Evolutionary conservation across 92 coral and sea anemone genomes (phyloP).

Genomic region (Bergia puertoricense): DNA sequence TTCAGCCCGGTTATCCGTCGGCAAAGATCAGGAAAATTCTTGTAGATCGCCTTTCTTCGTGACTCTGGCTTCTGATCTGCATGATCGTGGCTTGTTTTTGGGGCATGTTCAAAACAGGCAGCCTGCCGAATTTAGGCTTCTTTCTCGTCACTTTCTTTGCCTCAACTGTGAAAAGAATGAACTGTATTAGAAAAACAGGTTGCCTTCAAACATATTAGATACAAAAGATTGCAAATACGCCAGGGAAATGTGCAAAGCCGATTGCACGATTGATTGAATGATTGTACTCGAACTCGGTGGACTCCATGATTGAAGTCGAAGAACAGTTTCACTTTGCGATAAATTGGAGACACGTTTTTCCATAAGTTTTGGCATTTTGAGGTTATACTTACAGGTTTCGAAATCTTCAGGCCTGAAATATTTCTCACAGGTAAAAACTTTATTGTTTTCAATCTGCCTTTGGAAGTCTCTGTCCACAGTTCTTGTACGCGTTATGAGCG

Average conservation of each 20-base stretch:
- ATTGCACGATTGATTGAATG: constrained; percentile 2
- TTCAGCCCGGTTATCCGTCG: constrained; percentile 13
- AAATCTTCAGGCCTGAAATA: constrained; percentile 43
- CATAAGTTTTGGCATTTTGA: constrained; percentile 10
- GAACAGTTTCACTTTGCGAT: constrained; percentile 19
- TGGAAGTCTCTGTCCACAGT: constrained; percentile 41
- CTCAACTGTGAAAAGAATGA: constrained; percentile 25
- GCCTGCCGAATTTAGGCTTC: constrained; percentile 39
- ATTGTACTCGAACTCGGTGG: constrained; percentile 3
- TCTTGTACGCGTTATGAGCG: constrained; percentile 30
- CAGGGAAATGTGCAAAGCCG: constrained; percentile 3
- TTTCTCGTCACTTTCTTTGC: constrained; percentile 38
- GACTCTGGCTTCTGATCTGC: constrained; percentile 25
- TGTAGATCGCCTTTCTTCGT: constrained; percentile 11
- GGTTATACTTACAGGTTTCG: constrained; percentile 40
- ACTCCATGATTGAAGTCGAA: constrained; percentile 19
- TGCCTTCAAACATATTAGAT: constrained; percentile 26
- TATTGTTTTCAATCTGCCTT: constrained; percentile 31
- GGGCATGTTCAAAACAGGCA: constrained; percentile 47
- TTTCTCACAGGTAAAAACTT: constrained; percentile 30
- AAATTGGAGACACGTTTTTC: constrained; percentile 4
- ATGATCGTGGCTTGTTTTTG: constrained; percentile 22
- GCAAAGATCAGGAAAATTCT: constrained; percentile 30
- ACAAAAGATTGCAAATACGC: background rate
- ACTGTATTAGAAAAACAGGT: constrained; percentile 21